These are phyloP conservation scores for Alcedo quadribrachys DNA, from an alignment of 2,797 vertebrate species.

Conservation along the genomic window DNA sequence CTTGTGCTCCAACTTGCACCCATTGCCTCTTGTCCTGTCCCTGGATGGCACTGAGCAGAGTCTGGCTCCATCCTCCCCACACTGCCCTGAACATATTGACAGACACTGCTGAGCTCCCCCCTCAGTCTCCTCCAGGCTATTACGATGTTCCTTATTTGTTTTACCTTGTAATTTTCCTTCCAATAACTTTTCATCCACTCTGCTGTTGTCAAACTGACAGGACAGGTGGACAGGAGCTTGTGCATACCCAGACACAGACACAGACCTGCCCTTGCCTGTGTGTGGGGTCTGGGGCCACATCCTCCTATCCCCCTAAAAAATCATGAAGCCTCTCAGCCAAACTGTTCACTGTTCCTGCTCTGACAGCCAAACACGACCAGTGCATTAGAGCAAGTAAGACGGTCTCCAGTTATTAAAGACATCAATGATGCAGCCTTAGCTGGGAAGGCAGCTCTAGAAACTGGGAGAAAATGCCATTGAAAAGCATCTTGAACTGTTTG, in stretches of 20 bases:
- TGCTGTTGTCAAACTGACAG: not conserved
- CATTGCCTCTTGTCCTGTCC: too few relatives aligned
- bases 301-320: not conserved
- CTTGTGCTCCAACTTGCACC: too few relatives aligned
- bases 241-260: too few relatives aligned
- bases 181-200: not conserved
- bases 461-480: not conserved
- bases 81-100: too few relatives aligned
- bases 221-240: not conserved
- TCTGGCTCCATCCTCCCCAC: too few relatives aligned
- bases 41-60: too few relatives aligned
- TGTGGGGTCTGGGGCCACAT: rapidly evolving
- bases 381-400: not conserved
- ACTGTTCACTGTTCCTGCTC: not conserved
- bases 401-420: slow-evolving; percentile 36
- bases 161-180: not conserved
- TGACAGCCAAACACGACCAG: not conserved
- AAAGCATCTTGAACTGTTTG: slow-evolving; percentile 3
- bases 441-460: not conserved
- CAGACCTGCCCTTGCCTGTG: not conserved
- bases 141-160: not conserved
- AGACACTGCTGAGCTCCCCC: too few relatives aligned
- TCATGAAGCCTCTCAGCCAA: not conserved
- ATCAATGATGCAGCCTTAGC: not conserved
- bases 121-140: not conserved